Conservation (phyloP, 2,113 vertebrate genomes). For the Pseudorhombus dupliciocellatus region DNA sequence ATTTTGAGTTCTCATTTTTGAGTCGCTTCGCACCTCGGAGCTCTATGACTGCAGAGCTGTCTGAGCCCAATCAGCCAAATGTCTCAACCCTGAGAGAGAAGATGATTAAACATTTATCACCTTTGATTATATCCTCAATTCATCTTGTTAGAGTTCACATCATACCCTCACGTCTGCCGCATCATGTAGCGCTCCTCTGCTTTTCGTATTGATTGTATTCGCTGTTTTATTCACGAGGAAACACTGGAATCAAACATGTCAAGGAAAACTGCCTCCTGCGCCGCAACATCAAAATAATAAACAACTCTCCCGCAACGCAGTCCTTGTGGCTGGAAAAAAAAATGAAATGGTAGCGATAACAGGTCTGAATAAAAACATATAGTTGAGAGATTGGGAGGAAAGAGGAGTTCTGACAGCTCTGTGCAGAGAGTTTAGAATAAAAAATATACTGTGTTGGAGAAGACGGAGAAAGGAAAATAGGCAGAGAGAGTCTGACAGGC, state of each 20-base stretch:
- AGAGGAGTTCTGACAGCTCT: constrained; percentile 43
- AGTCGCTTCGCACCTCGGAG: too few relatives aligned
- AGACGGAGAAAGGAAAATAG: constrained; percentile 23
- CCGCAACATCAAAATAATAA: constrained; percentile 29
- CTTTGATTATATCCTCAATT: constrained; percentile 21
- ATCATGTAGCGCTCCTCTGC: neutral
- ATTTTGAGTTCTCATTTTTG: too few relatives aligned
- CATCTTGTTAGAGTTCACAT: constrained; percentile 8
- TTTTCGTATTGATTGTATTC: neutral
- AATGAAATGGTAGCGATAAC: constrained; percentile 38
- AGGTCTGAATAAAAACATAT: constrained; percentile 38
- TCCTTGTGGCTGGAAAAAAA: constrained; percentile 42
- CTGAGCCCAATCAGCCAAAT: constrained; percentile 5
- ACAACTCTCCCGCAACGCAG: constrained; percentile 27
- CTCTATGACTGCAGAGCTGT: too few relatives aligned
- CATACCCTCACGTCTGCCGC: neutral
- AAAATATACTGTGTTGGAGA: constrained; percentile 10
- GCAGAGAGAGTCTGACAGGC: neutral
- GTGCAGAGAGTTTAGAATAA: constrained; percentile 38
- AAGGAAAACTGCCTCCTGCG: constrained; percentile 20
- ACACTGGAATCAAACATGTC: constrained; percentile 31
- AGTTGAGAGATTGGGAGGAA: constrained; percentile 14
- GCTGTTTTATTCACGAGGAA: constrained; percentile 30
- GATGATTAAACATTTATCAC: constrained; percentile 25
- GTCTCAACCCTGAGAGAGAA: neutral